Evolutionary conservation across 2,888 invertebrate genomes (phyloP), one percentile per base, ranked within the genome.

Genomic region (Stenchaetothrips biformis): DNA sequence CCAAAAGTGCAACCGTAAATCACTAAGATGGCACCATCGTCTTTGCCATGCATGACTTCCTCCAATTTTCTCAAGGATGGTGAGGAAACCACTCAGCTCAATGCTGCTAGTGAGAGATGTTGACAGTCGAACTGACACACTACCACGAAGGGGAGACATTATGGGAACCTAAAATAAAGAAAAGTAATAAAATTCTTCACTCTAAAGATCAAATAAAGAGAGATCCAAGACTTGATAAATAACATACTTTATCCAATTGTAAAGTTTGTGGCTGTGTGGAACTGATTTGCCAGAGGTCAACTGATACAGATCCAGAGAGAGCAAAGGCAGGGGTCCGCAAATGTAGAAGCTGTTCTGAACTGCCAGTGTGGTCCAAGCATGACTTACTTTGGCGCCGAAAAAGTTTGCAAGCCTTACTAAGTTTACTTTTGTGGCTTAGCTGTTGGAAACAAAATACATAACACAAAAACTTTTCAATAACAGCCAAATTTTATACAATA

Each of bases 1-100:
- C 89, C 89, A 91, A 67, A 89, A 87, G 37, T 85, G 84, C 2
- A 91, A 82, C 0, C 84, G 83, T 18, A 88, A 85, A 0, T 88
- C 88, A 47, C 87, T 85, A 9, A 91, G 84, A 7, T 87, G 86
- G 83, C 90, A 90, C 90, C 90, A 91, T 80, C 88, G 86, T 0
- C 89, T 87, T 84, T 90, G 90, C 90, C 90, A 91, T 80, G 85
- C 85, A 27, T 88, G 86, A 0, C 85, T 84, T 4, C 86, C 85
- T 7, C 86, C 86, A 4, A 82, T 83, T 25, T 87, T 85, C 79
- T 87, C 86, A 18, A 89, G 88, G 18, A 90, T 86, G 77, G 88
- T 89, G 2, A 91, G 83, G 83, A 90, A 90, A 0, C 90, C 90
- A 2, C 85, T 83, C 77, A 87, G 85, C 2, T 82, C 82, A 48